These are phyloP conservation scores for Corvus moneduloides DNA, from an alignment of 2,113 vertebrate species.

Conservation along the genomic window DNA sequence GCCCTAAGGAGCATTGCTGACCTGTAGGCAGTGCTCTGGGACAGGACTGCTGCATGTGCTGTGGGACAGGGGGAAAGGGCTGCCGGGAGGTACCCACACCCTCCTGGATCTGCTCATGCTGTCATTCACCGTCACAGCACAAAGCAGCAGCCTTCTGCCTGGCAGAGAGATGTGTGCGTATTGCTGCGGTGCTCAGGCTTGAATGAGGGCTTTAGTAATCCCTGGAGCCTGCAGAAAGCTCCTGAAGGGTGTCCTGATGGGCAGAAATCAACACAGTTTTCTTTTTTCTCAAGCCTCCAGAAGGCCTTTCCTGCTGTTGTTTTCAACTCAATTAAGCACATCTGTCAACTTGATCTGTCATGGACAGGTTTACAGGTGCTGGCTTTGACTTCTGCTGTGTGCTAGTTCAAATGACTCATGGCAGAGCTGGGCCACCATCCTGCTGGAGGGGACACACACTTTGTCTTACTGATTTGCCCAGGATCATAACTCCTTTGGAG, in stretches of 20 bases:
- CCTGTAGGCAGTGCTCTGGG: not conserved
- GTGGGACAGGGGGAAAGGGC: not conserved
- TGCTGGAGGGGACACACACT: not conserved
- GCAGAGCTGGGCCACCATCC: not conserved
- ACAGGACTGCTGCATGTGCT: rapidly evolving
- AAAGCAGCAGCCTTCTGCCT: not conserved
- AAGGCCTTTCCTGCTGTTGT: not conserved
- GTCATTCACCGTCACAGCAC: not conserved
- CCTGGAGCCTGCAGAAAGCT: not conserved
- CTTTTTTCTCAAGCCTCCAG: not conserved
- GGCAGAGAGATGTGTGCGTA: not conserved
- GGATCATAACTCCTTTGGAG: not conserved
- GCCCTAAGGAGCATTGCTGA: not conserved
- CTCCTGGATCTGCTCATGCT: not conserved
- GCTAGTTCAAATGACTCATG: not conserved
- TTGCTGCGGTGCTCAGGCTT: not conserved
- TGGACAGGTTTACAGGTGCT: not conserved
- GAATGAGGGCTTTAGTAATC: not conserved
- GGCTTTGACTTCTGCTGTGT: not conserved
- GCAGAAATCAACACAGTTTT: not conserved
- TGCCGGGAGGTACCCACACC: not conserved
- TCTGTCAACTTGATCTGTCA: not conserved
- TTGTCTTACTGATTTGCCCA: not conserved
- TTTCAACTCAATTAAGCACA: not conserved
- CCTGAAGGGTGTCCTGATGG: not conserved